Base-by-base conservation (phyloP, 2,888 invertebrate species). In the Carabus problematicus region DNA sequence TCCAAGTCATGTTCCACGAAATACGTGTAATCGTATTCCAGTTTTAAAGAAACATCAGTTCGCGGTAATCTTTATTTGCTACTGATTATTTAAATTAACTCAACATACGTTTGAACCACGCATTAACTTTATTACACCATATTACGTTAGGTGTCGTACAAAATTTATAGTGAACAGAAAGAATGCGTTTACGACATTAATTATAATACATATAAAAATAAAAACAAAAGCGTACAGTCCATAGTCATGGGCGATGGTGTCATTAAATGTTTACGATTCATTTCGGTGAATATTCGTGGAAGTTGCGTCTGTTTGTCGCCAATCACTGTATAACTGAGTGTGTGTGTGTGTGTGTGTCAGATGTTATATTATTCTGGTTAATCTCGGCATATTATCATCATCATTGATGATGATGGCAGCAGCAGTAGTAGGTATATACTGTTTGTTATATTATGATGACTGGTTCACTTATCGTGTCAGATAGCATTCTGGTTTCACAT, bases 401-500 rank as follows among this genome's bases (percentile, higher is more conserved):
- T 12, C 14, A 18, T 52, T 52, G 52, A 19, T 52, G 19, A 52
- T 52, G 19, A 52, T 52, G 19, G 14, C 9, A 9, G 52, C 18
- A 18, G 52, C 18, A 16, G 49, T 52, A 16, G 18, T 16, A 14
- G 16, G 12, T 14, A 9, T 47, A 11, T 47, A 47, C n/a, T 47
- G 52, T 14, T 14, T 29, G 29, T 29, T 29, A 29, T 29, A 29
- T 29, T 52, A 52, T 52, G 18, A 18, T 16, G 14, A 16, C 52
- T 18, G 16, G 52, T 52, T 52, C 52, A 29, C 29, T 29, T 29
- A 29, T 29, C 19, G 16, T 19, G 52, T 52, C 52, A 52, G 52
- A 52, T 52, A 52, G 52, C 52, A 6, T 52, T 52, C 52, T 71
- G 72, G 72, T 73, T 75, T 71, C 70, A 70, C 71, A 72, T 73